These are phyloP conservation scores for Conger conger DNA, from an alignment of 2,113 vertebrate genomes.

Conservation along the genomic window DNA sequence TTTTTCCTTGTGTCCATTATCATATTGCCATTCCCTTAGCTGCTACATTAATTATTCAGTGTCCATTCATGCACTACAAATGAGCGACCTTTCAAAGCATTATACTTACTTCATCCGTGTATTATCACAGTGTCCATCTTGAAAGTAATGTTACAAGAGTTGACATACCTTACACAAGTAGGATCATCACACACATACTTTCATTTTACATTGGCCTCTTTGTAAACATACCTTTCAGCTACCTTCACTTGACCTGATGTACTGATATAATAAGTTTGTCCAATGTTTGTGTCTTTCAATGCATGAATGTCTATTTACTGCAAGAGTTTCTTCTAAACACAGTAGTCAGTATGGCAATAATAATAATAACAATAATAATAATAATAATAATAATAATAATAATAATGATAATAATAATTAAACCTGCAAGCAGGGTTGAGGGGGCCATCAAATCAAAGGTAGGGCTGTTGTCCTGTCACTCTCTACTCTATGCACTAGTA, in stretches of 20 bases:
- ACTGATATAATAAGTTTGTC: neutral
- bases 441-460: too few relatives aligned
- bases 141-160: slow-evolving; percentile 3
- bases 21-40: neutral
- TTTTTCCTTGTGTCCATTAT: neutral
- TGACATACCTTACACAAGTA: neutral
- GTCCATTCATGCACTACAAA: slow-evolving; percentile 20
- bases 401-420: too few relatives aligned
- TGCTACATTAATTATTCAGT: slow-evolving; percentile 18
- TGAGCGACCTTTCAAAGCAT: slow-evolving; percentile 26
- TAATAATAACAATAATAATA: too few relatives aligned
- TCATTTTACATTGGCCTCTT: neutral
- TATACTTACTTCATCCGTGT: neutral
- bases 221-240: neutral
- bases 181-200: too few relatives aligned
- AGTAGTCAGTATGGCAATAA: too few relatives aligned
- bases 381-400: too few relatives aligned
- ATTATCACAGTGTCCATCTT: neutral
- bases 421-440: too few relatives aligned
- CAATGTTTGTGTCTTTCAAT: too few relatives aligned
- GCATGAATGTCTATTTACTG: too few relatives aligned
- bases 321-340: too few relatives aligned
- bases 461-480: too few relatives aligned
- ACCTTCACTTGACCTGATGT: neutral
- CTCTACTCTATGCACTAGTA: too few relatives aligned